These are phyloP conservation scores for Formica aserva DNA, from an alignment of 2,888 invertebrate species.

Conservation along the genomic window DNA sequence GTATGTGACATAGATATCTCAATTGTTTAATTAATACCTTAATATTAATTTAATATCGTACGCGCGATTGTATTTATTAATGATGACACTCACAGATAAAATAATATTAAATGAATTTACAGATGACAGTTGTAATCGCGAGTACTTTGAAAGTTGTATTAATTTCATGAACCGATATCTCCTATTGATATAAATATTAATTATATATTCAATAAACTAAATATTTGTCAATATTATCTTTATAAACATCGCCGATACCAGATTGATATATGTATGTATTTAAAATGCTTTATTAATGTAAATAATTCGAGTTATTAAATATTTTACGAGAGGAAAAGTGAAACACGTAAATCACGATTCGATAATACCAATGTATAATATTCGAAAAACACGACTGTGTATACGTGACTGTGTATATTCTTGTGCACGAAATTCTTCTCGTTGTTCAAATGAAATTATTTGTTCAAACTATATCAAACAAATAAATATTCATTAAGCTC, in stretches of 20 bases:
- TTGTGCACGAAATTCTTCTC: neutral
- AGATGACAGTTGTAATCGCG: slow-evolving; percentile 38
- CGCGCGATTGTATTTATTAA: slow-evolving; percentile 19
- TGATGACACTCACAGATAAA: neutral
- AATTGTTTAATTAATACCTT: slow-evolving; percentile 17
- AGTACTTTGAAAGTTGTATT: neutral
- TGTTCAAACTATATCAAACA: slow-evolving; percentile 34
- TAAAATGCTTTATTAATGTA: slow-evolving; percentile 39
- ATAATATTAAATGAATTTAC: slow-evolving; percentile 39
- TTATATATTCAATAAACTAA: slow-evolving; percentile 38
- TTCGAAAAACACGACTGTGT: neutral
- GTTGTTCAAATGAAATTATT: slow-evolving; percentile 38
- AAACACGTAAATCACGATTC: slow-evolving; percentile 33
- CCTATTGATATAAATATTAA: slow-evolving; percentile 21
- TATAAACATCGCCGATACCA: slow-evolving; percentile 24
- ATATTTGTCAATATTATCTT: slow-evolving; percentile 36
- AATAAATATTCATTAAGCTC: slow-evolving; percentile 47
- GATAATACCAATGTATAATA: slow-evolving; percentile 18
- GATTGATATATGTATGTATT: neutral
- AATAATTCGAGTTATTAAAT: slow-evolving; percentile 43
- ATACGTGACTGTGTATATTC: neutral
- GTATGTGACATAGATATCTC: slow-evolving; percentile 25
- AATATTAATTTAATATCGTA: slow-evolving; percentile 39
- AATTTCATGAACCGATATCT: neutral
- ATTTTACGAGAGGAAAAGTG: slow-evolving; percentile 25